phyloP scores from a whole-genome alignment of 2,113 vertebrate species.

The Lagenorhynchus albirostris region DNA sequence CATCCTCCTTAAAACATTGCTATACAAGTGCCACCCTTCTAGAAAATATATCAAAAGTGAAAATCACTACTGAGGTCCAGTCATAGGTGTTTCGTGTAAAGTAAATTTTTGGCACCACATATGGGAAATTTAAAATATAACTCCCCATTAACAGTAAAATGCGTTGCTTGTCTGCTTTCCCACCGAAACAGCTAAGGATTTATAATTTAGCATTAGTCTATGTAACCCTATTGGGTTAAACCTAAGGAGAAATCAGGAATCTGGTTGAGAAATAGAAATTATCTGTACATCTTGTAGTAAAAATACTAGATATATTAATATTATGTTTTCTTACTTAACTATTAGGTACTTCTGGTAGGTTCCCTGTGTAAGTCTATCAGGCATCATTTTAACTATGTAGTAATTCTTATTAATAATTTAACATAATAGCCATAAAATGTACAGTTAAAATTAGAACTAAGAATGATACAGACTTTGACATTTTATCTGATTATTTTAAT shows the following conservation, averaged over 20 bases:
- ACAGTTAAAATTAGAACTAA: background rate
- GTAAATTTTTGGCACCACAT: conserved; percentile 71
- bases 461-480: conserved; percentile 31
- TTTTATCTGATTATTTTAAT: conserved; percentile 11
- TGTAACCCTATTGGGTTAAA: conserved; percentile 49
- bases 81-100: conserved; percentile 72
- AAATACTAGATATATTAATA: background rate
- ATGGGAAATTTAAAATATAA: conserved; percentile 72
- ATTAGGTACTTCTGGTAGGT: background rate
- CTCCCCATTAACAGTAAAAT: conserved; percentile 76
- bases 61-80: conserved; percentile 36
- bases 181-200: conserved; percentile 62
- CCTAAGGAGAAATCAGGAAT: conserved; percentile 36
- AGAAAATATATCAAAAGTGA: conserved; percentile 41
- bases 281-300: background rate
- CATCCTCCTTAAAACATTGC: conserved; percentile 66
- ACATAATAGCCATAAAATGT: background rate
- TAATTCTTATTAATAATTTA: background rate
- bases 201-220: conserved; percentile 61
- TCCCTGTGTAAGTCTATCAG: background rate
- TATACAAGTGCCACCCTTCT: conserved; percentile 14
- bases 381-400: background rate
- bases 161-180: conserved; percentile 71
- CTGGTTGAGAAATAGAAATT: conserved; percentile 43
- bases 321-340: conserved; percentile 37